Conservation (phyloP, 1,140 invertebrate genomes). For the Aphelinus atriplicis region DNA sequence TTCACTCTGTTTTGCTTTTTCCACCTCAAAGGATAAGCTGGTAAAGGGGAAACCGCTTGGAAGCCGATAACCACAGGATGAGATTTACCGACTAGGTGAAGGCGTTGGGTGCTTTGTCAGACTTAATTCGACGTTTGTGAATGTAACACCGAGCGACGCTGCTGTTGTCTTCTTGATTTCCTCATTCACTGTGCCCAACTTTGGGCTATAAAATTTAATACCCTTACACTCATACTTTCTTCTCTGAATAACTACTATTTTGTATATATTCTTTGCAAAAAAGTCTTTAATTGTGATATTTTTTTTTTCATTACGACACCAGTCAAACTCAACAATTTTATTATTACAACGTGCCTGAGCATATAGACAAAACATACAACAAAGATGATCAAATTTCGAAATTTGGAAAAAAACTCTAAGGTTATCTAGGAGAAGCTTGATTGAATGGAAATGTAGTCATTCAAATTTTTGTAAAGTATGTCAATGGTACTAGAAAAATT, state of each 20-base stretch:
- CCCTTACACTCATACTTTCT: neutral
- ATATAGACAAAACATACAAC: no score
- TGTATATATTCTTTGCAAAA: neutral
- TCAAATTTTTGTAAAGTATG: no score
- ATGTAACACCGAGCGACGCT: slow-evolving; percentile 37
- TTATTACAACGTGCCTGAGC: no score
- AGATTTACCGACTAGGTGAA: slow-evolving; percentile 41
- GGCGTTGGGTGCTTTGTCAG: slow-evolving; percentile 29
- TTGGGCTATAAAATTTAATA: neutral
- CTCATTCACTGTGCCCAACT: neutral
- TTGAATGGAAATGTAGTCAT: no score
- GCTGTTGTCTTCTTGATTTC: slow-evolving; percentile 26
- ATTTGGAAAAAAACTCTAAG: no score
- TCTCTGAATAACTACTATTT: neutral
- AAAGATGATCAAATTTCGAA: no score
- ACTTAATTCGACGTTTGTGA: slow-evolving; percentile 33
- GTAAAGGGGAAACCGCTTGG: slow-evolving; percentile 39
- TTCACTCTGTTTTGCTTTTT: neutral
- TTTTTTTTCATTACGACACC: no score
- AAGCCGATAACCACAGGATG: slow-evolving; percentile 40
- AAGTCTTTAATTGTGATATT: neutral
- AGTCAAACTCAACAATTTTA: no score
- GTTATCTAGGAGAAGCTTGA: no score
- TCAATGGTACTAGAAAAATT: no score
- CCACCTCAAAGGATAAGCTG: slow-evolving; percentile 37